These are phyloP conservation scores for Cyphomyrus discorhynchus DNA, from an alignment of 2,113 vertebrate species.

Conservation along the genomic window DNA sequence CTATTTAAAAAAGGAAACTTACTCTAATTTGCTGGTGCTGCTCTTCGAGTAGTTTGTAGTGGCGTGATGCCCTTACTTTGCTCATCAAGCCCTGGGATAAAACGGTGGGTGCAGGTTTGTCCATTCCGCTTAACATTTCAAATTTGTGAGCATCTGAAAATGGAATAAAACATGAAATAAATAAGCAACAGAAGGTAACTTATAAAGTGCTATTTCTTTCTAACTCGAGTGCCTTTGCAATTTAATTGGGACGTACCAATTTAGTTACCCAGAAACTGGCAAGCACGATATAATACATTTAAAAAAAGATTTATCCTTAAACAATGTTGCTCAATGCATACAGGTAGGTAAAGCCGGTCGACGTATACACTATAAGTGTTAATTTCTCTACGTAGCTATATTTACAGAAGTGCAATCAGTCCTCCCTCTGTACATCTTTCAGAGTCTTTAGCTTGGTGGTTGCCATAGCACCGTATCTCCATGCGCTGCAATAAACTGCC, in stretches of 20 bases:
- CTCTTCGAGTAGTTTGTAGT: constrained; percentile 43
- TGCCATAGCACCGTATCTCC: constrained; percentile 22
- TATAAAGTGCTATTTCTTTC: neutral
- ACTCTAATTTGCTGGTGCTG: constrained; percentile 46
- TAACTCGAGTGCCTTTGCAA: neutral
- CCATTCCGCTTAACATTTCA: constrained; percentile 45
- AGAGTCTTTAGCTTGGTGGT: constrained; percentile 26
- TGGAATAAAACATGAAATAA: neutral
- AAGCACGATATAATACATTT: neutral
- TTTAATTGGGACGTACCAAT: neutral
- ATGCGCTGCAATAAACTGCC: constrained; percentile 10
- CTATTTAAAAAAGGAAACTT: constrained; percentile 15
- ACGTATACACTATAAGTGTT: neutral
- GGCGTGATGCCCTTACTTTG: constrained; percentile 38
- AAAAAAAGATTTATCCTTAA: neutral
- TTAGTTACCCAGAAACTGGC: neutral
- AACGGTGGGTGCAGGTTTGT: constrained; percentile 13
- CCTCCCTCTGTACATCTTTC: neutral
- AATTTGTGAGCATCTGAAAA: constrained; percentile 41
- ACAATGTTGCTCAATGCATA: neutral
- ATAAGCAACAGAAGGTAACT: neutral
- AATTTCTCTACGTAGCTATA: neutral
- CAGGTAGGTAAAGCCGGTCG: neutral
- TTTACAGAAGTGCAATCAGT: neutral
- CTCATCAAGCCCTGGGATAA: constrained; percentile 41